A percentile compares a stretch with the other conserved stretches of the same genome.
phyloP scores from a whole-genome alignment of 37 sponge, comb jelly and placozoan species.

The Bolinopsis microptera region DNA sequence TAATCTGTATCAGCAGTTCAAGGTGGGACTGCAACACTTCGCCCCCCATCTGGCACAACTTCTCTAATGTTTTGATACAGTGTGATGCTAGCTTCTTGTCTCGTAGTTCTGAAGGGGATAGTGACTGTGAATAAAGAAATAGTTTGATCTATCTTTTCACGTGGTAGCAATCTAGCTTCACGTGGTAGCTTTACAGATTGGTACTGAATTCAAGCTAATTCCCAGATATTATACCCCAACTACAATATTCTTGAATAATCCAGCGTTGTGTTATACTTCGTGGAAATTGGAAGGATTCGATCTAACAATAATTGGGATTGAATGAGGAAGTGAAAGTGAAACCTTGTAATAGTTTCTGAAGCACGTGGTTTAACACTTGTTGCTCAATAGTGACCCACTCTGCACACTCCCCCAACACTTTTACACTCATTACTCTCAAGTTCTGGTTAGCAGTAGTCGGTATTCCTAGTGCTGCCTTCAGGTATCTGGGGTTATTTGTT shows the following conservation, averaged over 20 bases:
- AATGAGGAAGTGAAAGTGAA: too few species aligned
- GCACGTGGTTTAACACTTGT: constrained; percentile 6
- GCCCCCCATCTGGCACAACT: constrained; percentile 7
- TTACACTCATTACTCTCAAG: background rate
- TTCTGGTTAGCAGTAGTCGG: background rate
- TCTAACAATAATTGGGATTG: too few species aligned
- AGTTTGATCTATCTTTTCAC: too few species aligned
- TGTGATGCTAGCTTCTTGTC: constrained; percentile 4
- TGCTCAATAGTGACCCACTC: constrained; percentile 24
- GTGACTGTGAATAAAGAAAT: too few species aligned
- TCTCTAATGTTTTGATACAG: constrained; percentile 23
- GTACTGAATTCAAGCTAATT: too few species aligned
- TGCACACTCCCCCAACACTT: constrained; percentile 28
- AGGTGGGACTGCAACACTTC: constrained; percentile 25
- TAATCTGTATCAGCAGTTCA: constrained; percentile 27
- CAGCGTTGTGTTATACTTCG: too few species aligned
- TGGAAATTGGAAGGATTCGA: too few species aligned
- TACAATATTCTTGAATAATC: too few species aligned
- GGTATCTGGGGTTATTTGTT: constrained; percentile 28
- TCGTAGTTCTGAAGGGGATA: background rate
- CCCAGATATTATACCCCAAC: too few species aligned
- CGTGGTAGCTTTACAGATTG: too few species aligned
- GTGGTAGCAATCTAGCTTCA: too few species aligned
- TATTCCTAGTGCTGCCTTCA: background rate
- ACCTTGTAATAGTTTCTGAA: constrained; percentile 35